Evolutionary conservation across 2,888 invertebrate species (phyloP), one percentile per base, ranked within the genome.

Genomic region (Mesopsocus fuscifrons): DNA sequence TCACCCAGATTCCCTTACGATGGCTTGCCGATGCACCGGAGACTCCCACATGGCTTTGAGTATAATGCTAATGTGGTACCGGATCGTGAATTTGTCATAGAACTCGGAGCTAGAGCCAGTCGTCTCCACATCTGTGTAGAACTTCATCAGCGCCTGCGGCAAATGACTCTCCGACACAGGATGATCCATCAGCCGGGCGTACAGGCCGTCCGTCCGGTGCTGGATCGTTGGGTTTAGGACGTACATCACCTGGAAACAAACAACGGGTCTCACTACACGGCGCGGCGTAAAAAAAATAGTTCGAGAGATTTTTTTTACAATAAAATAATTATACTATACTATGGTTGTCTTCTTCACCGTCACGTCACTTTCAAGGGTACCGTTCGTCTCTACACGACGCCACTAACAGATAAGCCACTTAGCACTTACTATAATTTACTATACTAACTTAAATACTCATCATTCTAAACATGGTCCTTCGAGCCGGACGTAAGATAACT

Each of bases 101-200:
- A 98, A 98, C 65, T 98, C 98, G 26, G 89, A 91, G 62, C 88
- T 91, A 52, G 94, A 87, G 8, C 97, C 97, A 8, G 95, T 97
- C 9, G 88, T 87, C 66, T 97, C 97, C 44, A 95, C 88, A 55
- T 94, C 94, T 52, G 94, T 91, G 64, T 98, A 98, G 66, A 98
- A 98, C 63, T 88, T 88, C 91, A 97, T 94, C 31, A 98, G 69
- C 15, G 84, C 80, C 51, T 88, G 81, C 1, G 92, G 85, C 46
- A 98, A 66, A 46, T 74, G 70, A 2, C 76, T 76, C 53, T 82
- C 78, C 4, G 87, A 79, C 48, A 89, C 67, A 42, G 82, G 82
- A 59, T 94, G 89, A 50, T 81, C 75, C 77, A 94, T 83, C 52
- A 95, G 74, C 59, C 80, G 70, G 46, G 72, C 69, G 55, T 80